These are phyloP conservation scores for Lacanobia oleracea DNA, from an alignment of 2,888 invertebrate genomes.

Conservation along the genomic window DNA sequence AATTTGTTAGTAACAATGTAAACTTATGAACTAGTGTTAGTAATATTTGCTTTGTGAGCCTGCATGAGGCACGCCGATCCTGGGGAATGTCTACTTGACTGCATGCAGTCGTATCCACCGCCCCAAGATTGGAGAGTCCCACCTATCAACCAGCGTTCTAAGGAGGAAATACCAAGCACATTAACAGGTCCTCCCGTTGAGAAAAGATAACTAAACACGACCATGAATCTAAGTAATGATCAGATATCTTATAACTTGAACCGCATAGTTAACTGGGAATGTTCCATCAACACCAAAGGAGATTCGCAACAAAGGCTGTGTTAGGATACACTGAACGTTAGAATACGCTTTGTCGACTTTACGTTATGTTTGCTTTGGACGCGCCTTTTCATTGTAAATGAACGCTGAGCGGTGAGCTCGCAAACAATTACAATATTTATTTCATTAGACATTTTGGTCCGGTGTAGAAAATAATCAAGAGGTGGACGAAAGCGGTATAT, in stretches of 20 bases:
- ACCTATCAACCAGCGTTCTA: too few relatives aligned
- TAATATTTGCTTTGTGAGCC: too few relatives aligned
- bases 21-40: too few relatives aligned
- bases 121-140: too few relatives aligned
- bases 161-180: not conserved
- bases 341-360: slow-evolving; percentile 78
- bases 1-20: too few relatives aligned
- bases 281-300: slow-evolving; percentile 76
- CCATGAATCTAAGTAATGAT: slow-evolving; percentile 29
- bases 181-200: not conserved
- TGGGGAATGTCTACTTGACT: too few relatives aligned
- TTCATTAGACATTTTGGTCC: slow-evolving; percentile 56
- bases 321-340: slow-evolving; percentile 77
- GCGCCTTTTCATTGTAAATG: slow-evolving; percentile 69
- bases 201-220: slow-evolving; percentile 13
- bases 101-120: too few relatives aligned
- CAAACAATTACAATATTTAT: slow-evolving; percentile 66
- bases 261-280: slow-evolving; percentile 65
- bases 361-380: slow-evolving; percentile 73
- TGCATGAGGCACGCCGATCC: too few relatives aligned
- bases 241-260: slow-evolving; percentile 51
- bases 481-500: slow-evolving; percentile 13
- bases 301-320: slow-evolving; percentile 78
- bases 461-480: slow-evolving; percentile 34
- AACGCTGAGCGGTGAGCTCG: slow-evolving; percentile 49